Evolutionary conservation across 1,140 invertebrate species (phyloP), one percentile per base, ranked within the genome.

Genomic region (Brachionus paranguensis): DNA sequence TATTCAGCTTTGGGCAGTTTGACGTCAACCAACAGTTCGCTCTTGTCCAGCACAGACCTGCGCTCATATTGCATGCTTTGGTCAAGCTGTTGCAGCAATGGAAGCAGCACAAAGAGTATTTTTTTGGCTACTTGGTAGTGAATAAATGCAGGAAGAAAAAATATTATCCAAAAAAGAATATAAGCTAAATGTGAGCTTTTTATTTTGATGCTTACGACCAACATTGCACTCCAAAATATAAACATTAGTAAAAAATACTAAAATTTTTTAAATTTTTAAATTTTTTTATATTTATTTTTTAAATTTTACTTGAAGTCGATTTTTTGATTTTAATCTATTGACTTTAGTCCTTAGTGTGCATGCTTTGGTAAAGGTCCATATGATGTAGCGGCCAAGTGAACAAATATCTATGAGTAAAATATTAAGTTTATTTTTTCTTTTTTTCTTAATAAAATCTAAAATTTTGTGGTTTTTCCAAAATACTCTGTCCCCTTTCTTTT

Each of bases 11-110:
- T 60, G 1, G 78, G 33, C n/a, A 81, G 33, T 41, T 81, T 81
- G n/a, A 81, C 78, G 24, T 81, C 60, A 1, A 81, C 78, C 37
- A 81, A 37, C 33, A 81, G 43, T 14, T 81, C 53, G 20, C 43
- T 81, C 5, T 68, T 81, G 29, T 68, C 60, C 29, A 81, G 37
- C n/a, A 81, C 55, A 41, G 78, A 81, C 8, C 78, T 12, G 17
- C 78, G 78, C 45, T 81, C 27, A 68, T 81, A 81, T 20, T 81
- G 33, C 78, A 81, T 81, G 12, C 78, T 81, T 24, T 81, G 78
- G 29, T 81, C 78, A 3, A 81, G 29, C 24, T 81, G 78, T 33
- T 81, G 53, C n/a, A 81, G 43, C 5, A 81, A 12, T 68, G 78
- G 78, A 41, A 81, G 43, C 10, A 47, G 17, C 37, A 60, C 55